phyloP scores from a whole-genome alignment of 2,888 invertebrate species.

The Caenorhabditis japonica region DNA sequence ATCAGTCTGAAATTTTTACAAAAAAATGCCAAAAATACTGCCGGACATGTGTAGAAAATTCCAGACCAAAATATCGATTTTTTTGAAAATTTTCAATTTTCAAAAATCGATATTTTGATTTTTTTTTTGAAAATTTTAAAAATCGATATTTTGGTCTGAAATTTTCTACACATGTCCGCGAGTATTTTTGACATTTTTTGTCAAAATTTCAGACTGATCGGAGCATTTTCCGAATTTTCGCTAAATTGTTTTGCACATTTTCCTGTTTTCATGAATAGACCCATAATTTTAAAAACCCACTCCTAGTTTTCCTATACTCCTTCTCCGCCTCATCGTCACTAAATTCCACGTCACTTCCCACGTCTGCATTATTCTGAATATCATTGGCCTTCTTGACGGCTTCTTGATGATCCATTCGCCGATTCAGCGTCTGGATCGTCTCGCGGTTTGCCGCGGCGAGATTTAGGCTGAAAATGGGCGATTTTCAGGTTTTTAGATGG shows the following conservation, averaged over 20 bases:
- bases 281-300: not conserved
- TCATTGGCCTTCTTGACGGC: conserved; percentile 11
- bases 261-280: not conserved
- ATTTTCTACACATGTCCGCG: no score
- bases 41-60: no score
- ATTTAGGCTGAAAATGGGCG: conserved; percentile 22
- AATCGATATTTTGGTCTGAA: no score
- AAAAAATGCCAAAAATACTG: no score
- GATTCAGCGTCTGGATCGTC: conserved; percentile 14
- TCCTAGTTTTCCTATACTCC: not conserved
- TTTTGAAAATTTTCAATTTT: no score
- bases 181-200: no score
- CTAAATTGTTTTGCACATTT: not conserved
- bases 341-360: conserved; percentile 49
- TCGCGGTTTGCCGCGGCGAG: conserved; percentile 39
- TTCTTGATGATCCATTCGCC: conserved; percentile 31
- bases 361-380: not conserved
- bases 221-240: no score
- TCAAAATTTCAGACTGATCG: no score
- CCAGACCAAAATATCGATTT: no score
- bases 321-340: conserved; percentile 54
- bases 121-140: no score
- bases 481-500: not conserved
- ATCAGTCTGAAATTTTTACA: no score
- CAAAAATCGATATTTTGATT: no score